Base-by-base conservation (phyloP, 2,888 invertebrate genomes). In the Nycteola revayana region DNA sequence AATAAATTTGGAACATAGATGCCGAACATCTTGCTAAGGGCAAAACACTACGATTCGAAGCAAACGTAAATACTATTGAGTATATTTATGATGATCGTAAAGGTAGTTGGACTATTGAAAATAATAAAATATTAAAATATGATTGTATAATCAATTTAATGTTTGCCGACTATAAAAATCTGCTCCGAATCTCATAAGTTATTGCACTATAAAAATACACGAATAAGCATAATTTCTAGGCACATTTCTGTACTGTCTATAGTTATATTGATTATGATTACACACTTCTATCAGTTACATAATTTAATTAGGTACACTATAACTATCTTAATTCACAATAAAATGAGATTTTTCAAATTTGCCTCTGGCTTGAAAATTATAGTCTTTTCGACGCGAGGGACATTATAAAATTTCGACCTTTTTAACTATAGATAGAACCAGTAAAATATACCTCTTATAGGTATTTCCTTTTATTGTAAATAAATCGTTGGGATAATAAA, bases 121-220 rank as follows among this genome's bases (percentile, higher is more conserved):
- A 11, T 5, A 14, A 14, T 3, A 14, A 14, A 14, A 2, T 3
- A 3, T 51, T 14, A 14, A 14, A 14, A 14, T 32, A 39, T 47
- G 28, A 30, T 45, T 14, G 32, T 39, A 38, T 34, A 41, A 36
- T 33, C 14, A 14, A 14, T 38, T 20, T 25, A 17, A 27, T 25
- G 26, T 10, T 3, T 14, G 3, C 2, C 14, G 5, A 14, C 5
- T 14, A 14, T 14, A 14, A 14, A 42, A 63, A 68, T 67, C 61
- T 75, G 77, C 80, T 75, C 67, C 79, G 77, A 82, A 83, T 68
- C 73, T 70, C 57, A 63, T 65, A 75, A 42, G 54, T 69, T 75
- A 78, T 77, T 83, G 81, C 79, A 75, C 85, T 86, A 84, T 82
- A 85, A 85, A 86, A 85, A 87, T 85, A 87, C 82, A 77, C 47